A percentile compares a stretch with the other conserved stretches of the same genome.
These are phyloP conservation scores for Chlamydotis undulata DNA, from an alignment of 2,113 vertebrate genomes.

Conservation along the genomic window DNA sequence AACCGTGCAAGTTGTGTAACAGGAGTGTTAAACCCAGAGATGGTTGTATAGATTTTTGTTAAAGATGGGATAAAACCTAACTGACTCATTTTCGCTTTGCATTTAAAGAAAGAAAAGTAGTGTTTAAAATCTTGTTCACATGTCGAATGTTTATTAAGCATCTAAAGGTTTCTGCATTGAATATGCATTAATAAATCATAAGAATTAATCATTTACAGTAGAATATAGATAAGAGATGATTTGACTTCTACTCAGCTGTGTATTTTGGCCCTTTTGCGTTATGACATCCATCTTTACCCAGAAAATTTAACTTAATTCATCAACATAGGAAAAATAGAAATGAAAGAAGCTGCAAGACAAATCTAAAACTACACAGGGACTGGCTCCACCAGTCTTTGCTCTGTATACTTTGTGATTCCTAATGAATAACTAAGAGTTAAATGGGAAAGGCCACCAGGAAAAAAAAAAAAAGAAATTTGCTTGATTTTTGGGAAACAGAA, in stretches of 20 bases:
- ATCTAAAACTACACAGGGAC: neutral
- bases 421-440: neutral
- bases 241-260: neutral
- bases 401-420: neutral
- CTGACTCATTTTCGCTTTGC: neutral
- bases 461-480: neutral
- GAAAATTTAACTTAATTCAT: neutral
- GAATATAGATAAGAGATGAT: neutral
- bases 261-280: neutral
- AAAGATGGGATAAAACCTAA: neutral
- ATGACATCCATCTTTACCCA: neutral
- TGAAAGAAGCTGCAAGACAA: neutral
- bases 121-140: neutral
- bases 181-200: constrained; percentile 2
- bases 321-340: neutral
- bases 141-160: neutral
- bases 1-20: neutral
- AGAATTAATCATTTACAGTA: constrained; percentile 48
- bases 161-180: neutral
- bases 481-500: neutral
- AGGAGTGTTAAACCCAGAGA: neutral
- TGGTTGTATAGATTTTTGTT: neutral
- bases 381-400: neutral
- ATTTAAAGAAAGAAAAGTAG: neutral
- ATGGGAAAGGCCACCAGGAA: neutral